A percentile compares a stretch with the other conserved stretches of the same genome.
phyloP scores from a whole-genome alignment of 2,797 vertebrate species.

The Leuciscus waleckii region DNA sequence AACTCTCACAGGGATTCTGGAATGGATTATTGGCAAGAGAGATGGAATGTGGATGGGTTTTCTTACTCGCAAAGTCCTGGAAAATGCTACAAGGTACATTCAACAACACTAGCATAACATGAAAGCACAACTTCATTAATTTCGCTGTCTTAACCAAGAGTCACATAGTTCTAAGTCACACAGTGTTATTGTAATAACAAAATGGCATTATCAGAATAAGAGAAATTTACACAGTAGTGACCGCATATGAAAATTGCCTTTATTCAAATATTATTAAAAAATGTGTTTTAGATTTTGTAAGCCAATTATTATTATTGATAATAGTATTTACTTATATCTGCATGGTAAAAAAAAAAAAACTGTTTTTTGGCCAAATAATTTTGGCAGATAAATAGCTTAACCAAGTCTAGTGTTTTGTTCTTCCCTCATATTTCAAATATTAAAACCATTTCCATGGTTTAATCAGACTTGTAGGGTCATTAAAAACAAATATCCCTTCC shows the following conservation, averaged over 20 bases:
- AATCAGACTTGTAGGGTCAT: too few species aligned
- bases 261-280: background rate
- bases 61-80: slow-evolving; percentile 90
- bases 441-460: too few species aligned
- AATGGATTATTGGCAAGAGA: slow-evolving; percentile 93
- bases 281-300: too few species aligned
- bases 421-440: too few species aligned
- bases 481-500: too few species aligned
- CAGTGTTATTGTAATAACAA: background rate
- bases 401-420: too few species aligned
- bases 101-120: background rate
- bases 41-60: slow-evolving; percentile 97
- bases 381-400: too few species aligned
- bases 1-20: slow-evolving; percentile 85
- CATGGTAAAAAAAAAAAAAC: too few species aligned
- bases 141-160: background rate
- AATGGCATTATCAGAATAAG: background rate
- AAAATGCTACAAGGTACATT: slow-evolving; percentile 90
- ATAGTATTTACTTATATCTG: too few species aligned
- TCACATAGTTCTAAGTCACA: background rate
- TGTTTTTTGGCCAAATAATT: too few species aligned
- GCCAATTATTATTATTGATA: too few species aligned
- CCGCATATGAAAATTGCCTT: background rate
- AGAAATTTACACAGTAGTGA: background rate
- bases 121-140: background rate